A percentile compares a stretch with the other conserved stretches of the same genome.
phyloP scores from a whole-genome alignment of 2,797 vertebrate genomes.

The Prionace glauca region DNA sequence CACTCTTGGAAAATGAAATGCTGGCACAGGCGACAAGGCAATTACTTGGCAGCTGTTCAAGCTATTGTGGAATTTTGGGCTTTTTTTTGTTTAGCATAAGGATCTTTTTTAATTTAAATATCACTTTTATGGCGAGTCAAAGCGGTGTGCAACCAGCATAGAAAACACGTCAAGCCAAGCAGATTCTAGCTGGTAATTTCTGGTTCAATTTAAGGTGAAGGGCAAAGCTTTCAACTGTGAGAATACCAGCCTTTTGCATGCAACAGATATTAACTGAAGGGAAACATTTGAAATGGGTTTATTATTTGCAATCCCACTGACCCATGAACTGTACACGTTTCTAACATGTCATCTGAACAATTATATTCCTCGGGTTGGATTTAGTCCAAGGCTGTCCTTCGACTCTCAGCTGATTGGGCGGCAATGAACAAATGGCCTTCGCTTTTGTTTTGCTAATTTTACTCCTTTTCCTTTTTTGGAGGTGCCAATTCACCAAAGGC shows the following conservation, averaged over 20 bases:
- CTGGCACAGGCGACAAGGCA: neutral
- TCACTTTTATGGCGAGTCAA: neutral
- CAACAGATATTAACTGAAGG: neutral
- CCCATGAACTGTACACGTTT: neutral
- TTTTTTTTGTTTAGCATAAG: slow-evolving; percentile 1
- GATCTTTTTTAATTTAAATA: slow-evolving; percentile 11
- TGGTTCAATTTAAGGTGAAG: slow-evolving; percentile 29
- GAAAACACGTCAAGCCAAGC: neutral
- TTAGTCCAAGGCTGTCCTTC: neutral
- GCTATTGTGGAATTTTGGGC: neutral
- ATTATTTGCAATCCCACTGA: neutral
- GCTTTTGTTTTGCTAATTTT: neutral
- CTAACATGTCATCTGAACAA: neutral
- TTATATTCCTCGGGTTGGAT: neutral
- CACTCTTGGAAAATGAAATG: slow-evolving; percentile 32
- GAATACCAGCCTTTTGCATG: neutral
- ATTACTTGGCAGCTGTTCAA: slow-evolving; percentile 34
- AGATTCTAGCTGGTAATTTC: neutral
- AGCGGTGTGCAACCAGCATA: neutral
- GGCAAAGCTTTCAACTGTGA: neutral
- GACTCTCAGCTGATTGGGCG: neutral
- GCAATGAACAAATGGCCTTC: neutral
- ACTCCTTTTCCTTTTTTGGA: neutral
- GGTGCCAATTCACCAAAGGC: neutral
- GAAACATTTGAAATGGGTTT: slow-evolving; percentile 1